Base-by-base conservation (phyloP, 2,888 invertebrate species). In the Conus canariensis region DNA sequence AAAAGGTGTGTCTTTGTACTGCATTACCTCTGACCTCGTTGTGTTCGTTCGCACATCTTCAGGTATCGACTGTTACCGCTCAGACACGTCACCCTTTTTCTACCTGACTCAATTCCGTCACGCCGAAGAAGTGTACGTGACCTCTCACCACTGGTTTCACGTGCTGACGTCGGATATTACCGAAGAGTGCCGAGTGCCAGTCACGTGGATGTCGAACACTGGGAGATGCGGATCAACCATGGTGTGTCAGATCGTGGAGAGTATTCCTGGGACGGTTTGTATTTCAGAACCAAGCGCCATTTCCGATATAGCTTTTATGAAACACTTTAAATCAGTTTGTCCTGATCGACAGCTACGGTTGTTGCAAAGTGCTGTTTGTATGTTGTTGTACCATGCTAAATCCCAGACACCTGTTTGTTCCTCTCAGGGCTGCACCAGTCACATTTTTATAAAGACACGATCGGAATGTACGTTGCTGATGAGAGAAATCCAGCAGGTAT, bases 161-260 rank as follows among this genome's bases (percentile, higher is more conserved):
- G 77, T 30, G 2, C 64, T 86, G n/a, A 25, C 93, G 12, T 88
- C 93, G 14, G 90, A 92, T 6, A 91, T 92, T 19, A 77, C 93
- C 5, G 93, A 93, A 3, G 90, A 93, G 12, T 93, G 93, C n/a
- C 85, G 60, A 30, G 70, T 91, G 22, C 92, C 90, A 45, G 92
- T 92, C 87, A 91, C 91, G n/a, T 92, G 91, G 92, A 56, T 93
- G 45, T 91, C 93, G n/a, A 93, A 91, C 87, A 93, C 92, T 2
- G 94, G 94, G 0, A 90, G 94, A 56, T 94, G 94, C 90, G 94
- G 94, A 6, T 93, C 93, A 14, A 94, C 94, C 10, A 30, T 93
- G 30, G 87, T 94, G 25, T 67, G 90, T 7, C 93, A 94, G 67
- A 92, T 93, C 14, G 90, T 94, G 30, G 94, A 93, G 80, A 85